Evolutionary conservation across 2,888 invertebrate species (phyloP).

Genomic region (Stenurella melanura): DNA sequence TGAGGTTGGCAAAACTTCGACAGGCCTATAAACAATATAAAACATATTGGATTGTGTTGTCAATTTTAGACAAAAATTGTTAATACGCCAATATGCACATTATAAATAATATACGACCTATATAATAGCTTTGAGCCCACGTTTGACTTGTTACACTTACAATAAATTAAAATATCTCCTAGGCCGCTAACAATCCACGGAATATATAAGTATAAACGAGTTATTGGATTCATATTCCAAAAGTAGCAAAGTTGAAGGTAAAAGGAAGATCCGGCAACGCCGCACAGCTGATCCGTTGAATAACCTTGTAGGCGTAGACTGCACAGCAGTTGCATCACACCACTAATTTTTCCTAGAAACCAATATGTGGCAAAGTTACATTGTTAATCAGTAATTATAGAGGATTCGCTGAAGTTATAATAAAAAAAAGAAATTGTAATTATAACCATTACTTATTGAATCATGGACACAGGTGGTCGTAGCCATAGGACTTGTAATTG

Average conservation of each 20-base stretch:
- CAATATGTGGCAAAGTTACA: constrained; percentile 3
- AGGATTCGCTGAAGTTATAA: constrained; percentile 9
- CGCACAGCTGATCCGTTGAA: constrained; percentile 33
- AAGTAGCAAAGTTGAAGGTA: not conserved
- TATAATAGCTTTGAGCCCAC: too few species aligned
- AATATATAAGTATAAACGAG: too few species aligned
- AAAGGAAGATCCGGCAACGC: constrained; percentile 8
- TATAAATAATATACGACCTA: too few species aligned
- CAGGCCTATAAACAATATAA: too few species aligned
- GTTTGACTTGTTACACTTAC: too few species aligned
- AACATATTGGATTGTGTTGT: too few species aligned
- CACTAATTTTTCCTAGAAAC: constrained; percentile 32
- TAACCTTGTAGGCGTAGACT: constrained; percentile 34
- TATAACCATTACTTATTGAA: not conserved
- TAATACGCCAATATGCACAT: too few species aligned
- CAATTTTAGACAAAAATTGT: too few species aligned
- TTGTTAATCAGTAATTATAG: constrained; percentile 4
- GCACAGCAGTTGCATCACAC: constrained; percentile 31
- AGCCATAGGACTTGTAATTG: not conserved
- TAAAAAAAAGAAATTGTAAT: not conserved
- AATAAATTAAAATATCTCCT: too few species aligned
- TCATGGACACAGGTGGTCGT: constrained; percentile 5
- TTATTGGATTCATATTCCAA: too few species aligned
- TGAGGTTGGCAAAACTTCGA: too few species aligned
- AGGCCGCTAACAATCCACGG: too few species aligned